Evolutionary conservation across 2,797 vertebrate species (phyloP).

Genomic region (Atherinosoma microstoma): DNA sequence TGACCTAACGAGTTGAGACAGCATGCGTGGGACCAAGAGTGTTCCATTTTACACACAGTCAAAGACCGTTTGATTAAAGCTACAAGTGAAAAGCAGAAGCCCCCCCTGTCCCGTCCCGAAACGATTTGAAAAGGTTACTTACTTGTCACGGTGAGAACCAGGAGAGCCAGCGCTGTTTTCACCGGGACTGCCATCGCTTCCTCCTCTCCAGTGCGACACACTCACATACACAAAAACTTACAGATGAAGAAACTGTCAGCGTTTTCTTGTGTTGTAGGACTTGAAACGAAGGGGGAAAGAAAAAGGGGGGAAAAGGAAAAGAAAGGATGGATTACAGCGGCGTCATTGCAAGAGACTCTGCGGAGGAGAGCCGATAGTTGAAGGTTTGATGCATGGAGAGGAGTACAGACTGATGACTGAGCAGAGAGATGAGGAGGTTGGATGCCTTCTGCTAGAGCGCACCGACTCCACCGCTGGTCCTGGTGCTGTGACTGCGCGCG

Average conservation of each 20-base stretch:
- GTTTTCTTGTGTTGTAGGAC: conserved; percentile 10
- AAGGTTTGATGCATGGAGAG: conserved; percentile 38
- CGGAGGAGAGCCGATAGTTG: conserved; percentile 13
- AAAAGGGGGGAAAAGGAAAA: background rate
- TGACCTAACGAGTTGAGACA: background rate
- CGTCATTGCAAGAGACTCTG: conserved; percentile 38
- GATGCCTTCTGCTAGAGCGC: conserved; percentile 61
- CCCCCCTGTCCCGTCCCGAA: background rate
- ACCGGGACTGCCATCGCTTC: conserved; percentile 74
- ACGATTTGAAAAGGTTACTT: conserved; percentile 59
- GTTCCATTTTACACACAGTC: background rate
- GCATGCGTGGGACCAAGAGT: conserved; percentile 1
- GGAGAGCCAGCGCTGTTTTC: conserved; percentile 73
- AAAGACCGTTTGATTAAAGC: background rate
- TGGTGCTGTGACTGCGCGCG: conserved; percentile 65
- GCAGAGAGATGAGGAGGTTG: conserved; percentile 44
- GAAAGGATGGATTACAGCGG: conserved; percentile 23
- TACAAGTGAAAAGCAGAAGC: conserved; percentile 14
- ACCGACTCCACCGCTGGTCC: conserved; percentile 55
- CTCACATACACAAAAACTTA: conserved; percentile 58
- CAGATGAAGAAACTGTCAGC: conserved; percentile 16
- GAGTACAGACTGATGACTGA: conserved; percentile 36
- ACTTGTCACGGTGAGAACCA: conserved; percentile 79
- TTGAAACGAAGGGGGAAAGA: conserved; percentile 20
- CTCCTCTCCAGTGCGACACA: conserved; percentile 68